Base-by-base conservation (phyloP, 2,113 vertebrate genomes). In the Salminus brasiliensis region DNA sequence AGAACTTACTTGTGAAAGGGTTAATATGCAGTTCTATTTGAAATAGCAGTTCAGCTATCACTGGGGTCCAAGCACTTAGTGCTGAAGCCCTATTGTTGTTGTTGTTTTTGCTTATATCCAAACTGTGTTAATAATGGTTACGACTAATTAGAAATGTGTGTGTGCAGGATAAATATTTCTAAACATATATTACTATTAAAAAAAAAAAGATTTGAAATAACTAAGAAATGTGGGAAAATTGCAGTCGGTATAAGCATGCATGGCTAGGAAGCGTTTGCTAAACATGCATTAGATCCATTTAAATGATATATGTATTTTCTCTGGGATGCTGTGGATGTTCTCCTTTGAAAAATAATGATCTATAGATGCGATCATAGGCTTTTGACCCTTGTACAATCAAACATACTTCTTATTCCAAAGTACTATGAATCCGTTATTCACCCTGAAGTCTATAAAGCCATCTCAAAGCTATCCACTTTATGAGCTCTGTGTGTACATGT, bases 151-250 rank as follows among this genome's bases (percentile, higher is more conserved):
- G 65, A 81, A 71, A 36, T n/a, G 63, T 36, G 2, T 69, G 36
- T 71, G 25, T 52, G 60, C 21, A 29, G 11, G 72, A 65, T 49
- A 72, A 23, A 10, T 52, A 5, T 73, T 69, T 55, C 49, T 81
- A 65, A 13, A 68, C 60, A 60, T 73, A 55, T 45, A 80, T 67
- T 13, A 49, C 15, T 80, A 74, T 41, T 47, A 8, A 67, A 72
- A 74, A 76, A 79, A 72, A 23, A 75, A 49, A 72, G n/a, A 62
- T 73, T 32, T 62, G 25, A 68, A 59, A 55, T 34, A 23, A 15
- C 15, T 52, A 55, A 9, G 65, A 32, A 72, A 29, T 43, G 41
- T 68, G 9, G 41, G 39, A 27, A 70, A 25, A 34, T 10, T 45
- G 25, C 66, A 16, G 29, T 27, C 2, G 62, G 16, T 45, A 25